Base-by-base conservation (phyloP, 2,888 invertebrate genomes). In the Oligia strigilis region DNA sequence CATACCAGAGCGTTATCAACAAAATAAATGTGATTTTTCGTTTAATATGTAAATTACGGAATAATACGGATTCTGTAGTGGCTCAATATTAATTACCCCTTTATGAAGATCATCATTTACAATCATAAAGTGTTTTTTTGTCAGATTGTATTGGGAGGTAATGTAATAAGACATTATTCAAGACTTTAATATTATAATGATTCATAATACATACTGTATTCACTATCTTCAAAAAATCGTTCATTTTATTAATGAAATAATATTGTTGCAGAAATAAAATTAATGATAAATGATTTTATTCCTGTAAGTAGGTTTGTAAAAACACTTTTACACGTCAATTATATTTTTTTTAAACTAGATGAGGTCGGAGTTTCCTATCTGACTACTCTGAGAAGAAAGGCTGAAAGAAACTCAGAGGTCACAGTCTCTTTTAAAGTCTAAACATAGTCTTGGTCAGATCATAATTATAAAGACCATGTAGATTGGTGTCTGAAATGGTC, bases 21-120 rank as follows among this genome's bases (percentile, higher is more conserved):
- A 49, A 80, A 70, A 78, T 85, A 78, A 87, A 80, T 80, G 78
- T 64, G 77, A 67, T 77, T 82, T 83, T 88, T 87, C 80, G 78
- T 78, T 87, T 81, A 83, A 85, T 84, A 87, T 88, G 82, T 78
- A 85, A 86, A 87, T 86, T 49, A 73, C 14, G 6, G 46, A 73
- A 80, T 80, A 83, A 73, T 77, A 19, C 13, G 46, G 40, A 77
- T 71, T 74, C 55, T n/a, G 46, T 66, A 74, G 72, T 66, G 64
- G 60, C 40, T 40, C 65, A 77, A 75, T 72, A 80, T 76, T 69
- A 77, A 80, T 76, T 69, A 79, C 5, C 43, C 46, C 66, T 43
- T 29, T 67, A 64, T 55, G 60, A 65, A 66, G 40, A 65, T 65
- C 52, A 29, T 67, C 46, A 40, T 62, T 64, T 43, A 76, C 36